Evolutionary conservation across 1,140 invertebrate species (phyloP), one percentile per base, ranked within the genome.

Genomic region (Drosophila sturtevanti): DNA sequence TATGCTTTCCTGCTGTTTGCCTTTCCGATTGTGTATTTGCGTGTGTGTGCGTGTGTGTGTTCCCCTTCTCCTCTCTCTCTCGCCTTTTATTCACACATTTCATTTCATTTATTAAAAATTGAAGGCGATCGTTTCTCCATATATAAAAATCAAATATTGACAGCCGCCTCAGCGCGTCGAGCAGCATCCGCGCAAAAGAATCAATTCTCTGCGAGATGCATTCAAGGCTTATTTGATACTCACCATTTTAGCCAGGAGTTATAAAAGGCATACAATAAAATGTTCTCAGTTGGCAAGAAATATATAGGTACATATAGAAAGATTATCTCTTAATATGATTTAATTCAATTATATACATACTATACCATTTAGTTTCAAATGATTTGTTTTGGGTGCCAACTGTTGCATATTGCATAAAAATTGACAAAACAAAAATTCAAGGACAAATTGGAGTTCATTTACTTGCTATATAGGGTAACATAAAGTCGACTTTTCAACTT

Each of bases 1-100:
- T 85, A 85, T 85, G 82, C 81, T 85, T 85, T 85, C 81, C 81
- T 87, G 81, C 82, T 85, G 81, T 85, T 85, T 85, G 82, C 78
- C 81, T 81, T 87, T 62, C 74, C 82, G 85, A 85, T 85, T 85
- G 82, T 78, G 2, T 77, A 14, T 56, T 3, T 48, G 41, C 21
- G 41, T 48, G 16, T 44, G 41, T 44, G 41, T 48, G 9, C 7
- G 14, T 44, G 14, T n/a, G 35, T 37, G 35, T 37, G 1, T 44
- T 1, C 63, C 72, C 31, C 72, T 37, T n/a, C 52, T 34, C 21
- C 41, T 4, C 35, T n/a, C 55, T 55, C 22, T 18, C 41, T 38
- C 1, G 4, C 18, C 16, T 35, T 80, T 85, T 77, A 86, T 85
- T 85, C 82, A 85, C 81, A 87, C 82, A 85, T 85, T 85, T 78